Conservation (phyloP, 1,140 invertebrate genomes). For the Drosophila funebris region DNA sequence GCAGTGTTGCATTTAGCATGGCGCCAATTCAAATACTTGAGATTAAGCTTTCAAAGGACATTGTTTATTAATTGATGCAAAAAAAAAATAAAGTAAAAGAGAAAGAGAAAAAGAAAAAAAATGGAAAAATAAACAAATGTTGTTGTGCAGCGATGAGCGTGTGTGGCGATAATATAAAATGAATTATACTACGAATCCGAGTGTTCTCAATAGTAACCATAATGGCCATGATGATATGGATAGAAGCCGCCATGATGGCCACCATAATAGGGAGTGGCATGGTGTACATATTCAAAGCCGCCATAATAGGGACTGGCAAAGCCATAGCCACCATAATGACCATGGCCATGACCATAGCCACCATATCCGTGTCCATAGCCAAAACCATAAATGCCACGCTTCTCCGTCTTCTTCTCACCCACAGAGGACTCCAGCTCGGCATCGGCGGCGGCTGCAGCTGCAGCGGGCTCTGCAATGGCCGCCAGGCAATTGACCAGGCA, state of each 20-base stretch:
- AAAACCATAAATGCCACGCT: constrained; percentile 74
- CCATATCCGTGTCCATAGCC: constrained; percentile 65
- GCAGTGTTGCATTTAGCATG: neutral
- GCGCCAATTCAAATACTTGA: constrained; percentile 10
- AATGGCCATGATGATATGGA: constrained; percentile 74
- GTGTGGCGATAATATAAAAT: constrained; percentile 11
- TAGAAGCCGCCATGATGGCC: constrained; percentile 66
- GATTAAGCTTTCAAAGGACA: constrained; percentile 35
- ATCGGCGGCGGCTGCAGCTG: constrained; percentile 12
- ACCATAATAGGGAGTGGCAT: constrained; percentile 62
- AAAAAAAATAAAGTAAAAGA: too few relatives aligned
- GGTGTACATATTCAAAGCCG: constrained; percentile 60
- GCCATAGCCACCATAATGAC: constrained; percentile 48
- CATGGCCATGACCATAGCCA: constrained; percentile 50
- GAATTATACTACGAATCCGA: neutral
- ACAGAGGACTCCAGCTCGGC: constrained; percentile 35
- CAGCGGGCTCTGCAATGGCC: constrained; percentile 55
- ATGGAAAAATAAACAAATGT: constrained; percentile 12
- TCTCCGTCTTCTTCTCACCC: constrained; percentile 73
- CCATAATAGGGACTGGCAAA: constrained; percentile 66
- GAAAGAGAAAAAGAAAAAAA: constrained; percentile 13
- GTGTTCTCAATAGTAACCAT: constrained; percentile 61
- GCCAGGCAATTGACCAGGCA: constrained; percentile 54
- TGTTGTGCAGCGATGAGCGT: constrained; percentile 35
- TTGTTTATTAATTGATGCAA: constrained; percentile 32